Evolutionary conservation across 2,888 invertebrate genomes (phyloP).

Genomic region (Fragum whitleyi): DNA sequence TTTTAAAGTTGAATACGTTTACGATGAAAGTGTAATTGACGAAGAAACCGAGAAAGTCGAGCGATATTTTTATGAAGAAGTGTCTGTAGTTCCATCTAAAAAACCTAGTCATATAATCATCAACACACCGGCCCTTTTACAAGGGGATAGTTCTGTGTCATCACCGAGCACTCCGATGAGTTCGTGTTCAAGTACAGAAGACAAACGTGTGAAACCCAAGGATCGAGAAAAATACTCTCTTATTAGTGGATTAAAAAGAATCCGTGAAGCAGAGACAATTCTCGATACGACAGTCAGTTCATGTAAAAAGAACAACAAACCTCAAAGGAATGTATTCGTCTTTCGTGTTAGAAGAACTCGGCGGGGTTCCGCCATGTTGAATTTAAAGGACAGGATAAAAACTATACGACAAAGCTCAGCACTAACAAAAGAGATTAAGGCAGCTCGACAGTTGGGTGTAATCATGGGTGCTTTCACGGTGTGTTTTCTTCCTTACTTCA

Average conservation of each 20-base stretch:
- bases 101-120: conserved; percentile 51
- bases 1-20: conserved; percentile 80
- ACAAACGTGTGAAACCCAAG: conserved; percentile 56
- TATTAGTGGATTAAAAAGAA: conserved; percentile 69
- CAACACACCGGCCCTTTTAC: conserved; percentile 33
- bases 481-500: conserved; percentile 88
- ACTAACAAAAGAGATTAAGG: conserved; percentile 85
- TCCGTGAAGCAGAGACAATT: conserved; percentile 71
- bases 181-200: conserved; percentile 64
- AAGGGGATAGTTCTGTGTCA: conserved; percentile 58
- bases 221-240: conserved; percentile 69
- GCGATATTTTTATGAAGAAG: conserved; percentile 79
- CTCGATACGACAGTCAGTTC: conserved; percentile 73
- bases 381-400: conserved; percentile 73
- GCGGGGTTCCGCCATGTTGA: conserved; percentile 67
- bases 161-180: conserved; percentile 64
- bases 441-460: conserved; percentile 87
- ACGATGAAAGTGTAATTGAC: conserved; percentile 82
- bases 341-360: conserved; percentile 71
- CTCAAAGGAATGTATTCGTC: conserved; percentile 61
- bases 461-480: conserved; percentile 88
- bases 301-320: conserved; percentile 41
- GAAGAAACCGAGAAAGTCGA: conserved; percentile 81
- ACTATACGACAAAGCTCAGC: conserved; percentile 79
- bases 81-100: conserved; percentile 55